Conservation (phyloP, 1,140 invertebrate genomes). For the Macrobrachium rosenbergii region DNA sequence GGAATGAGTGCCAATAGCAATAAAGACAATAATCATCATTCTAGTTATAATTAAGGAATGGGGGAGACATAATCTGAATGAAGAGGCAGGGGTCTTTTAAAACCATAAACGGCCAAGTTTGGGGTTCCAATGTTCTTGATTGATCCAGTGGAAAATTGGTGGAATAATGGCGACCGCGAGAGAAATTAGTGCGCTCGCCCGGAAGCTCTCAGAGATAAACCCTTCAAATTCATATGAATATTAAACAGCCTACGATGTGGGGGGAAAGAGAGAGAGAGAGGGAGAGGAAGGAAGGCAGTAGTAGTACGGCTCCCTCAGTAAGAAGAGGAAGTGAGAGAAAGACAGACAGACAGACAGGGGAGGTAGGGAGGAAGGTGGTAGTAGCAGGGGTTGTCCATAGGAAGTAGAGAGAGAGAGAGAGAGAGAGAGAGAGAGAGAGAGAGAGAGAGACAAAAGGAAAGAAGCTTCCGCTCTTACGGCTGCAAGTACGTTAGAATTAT, state of each 20-base stretch:
- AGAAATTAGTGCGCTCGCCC: slow-evolving; percentile 53
- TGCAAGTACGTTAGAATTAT: too few species aligned
- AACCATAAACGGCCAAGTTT: slow-evolving; percentile 47
- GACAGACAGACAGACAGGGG: background rate
- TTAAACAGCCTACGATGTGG: slow-evolving; percentile 35
- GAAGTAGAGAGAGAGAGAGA: background rate
- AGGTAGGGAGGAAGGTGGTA: background rate
- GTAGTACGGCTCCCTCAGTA: too few species aligned
- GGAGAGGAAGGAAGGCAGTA: background rate
- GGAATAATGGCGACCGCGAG: slow-evolving; percentile 52
- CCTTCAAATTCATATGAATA: slow-evolving; percentile 62
- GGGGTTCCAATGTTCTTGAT: slow-evolving; percentile 57
- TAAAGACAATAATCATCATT: too few species aligned
- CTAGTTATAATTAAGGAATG: too few species aligned
- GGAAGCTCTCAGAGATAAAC: slow-evolving; percentile 56
- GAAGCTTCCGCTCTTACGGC: too few species aligned
- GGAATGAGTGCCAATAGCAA: too few species aligned
- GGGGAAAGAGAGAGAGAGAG: slow-evolving; percentile 7
- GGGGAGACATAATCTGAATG: slow-evolving; percentile 4
- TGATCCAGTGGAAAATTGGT: slow-evolving; percentile 63
- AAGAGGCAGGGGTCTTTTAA: slow-evolving; percentile 24
- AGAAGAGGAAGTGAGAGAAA: background rate
- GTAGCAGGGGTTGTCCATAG: background rate
- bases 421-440: slow-evolving; percentile 9
- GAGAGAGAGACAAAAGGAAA: background rate